A percentile compares a stretch with the other conserved stretches of the same genome.
These are phyloP conservation scores for Clostera curtula DNA, from an alignment of 2,888 invertebrate species.

Conservation along the genomic window DNA sequence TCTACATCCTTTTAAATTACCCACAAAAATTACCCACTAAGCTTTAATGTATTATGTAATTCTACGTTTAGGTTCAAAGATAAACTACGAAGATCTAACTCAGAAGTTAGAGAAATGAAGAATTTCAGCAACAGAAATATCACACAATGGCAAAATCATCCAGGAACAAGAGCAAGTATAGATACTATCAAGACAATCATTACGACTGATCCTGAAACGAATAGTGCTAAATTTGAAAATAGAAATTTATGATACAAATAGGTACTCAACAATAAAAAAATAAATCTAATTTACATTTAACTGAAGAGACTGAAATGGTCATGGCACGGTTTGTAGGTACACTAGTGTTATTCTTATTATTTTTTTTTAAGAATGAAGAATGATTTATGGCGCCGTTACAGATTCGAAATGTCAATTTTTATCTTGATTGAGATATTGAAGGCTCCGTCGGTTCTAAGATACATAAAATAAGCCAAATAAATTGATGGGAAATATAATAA, in stretches of 20 bases:
- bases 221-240: constrained; percentile 3
- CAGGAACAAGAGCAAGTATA: constrained; percentile 33
- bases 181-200: constrained; percentile 39
- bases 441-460: no score
- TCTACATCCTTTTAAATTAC: no score
- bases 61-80: constrained; percentile 44
- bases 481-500: no score
- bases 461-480: no score
- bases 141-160: constrained; percentile 22
- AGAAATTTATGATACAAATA: not conserved
- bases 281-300: not conserved
- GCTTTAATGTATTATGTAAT: constrained; percentile 4
- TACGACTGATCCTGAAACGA: constrained; percentile 24
- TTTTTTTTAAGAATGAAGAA: no score
- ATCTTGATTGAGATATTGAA: no score
- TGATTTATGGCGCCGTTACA: no score
- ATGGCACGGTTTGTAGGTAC: no score
- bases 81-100: constrained; percentile 24
- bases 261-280: not conserved
- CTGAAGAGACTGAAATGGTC: no score
- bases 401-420: no score
- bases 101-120: constrained; percentile 23
- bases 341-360: no score
- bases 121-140: constrained; percentile 19
- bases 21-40: not conserved